A percentile compares a stretch with the other conserved stretches of the same genome.
phyloP scores from a whole-genome alignment of 2,797 vertebrate genomes.

The Mormyrops boulengeri region DNA sequence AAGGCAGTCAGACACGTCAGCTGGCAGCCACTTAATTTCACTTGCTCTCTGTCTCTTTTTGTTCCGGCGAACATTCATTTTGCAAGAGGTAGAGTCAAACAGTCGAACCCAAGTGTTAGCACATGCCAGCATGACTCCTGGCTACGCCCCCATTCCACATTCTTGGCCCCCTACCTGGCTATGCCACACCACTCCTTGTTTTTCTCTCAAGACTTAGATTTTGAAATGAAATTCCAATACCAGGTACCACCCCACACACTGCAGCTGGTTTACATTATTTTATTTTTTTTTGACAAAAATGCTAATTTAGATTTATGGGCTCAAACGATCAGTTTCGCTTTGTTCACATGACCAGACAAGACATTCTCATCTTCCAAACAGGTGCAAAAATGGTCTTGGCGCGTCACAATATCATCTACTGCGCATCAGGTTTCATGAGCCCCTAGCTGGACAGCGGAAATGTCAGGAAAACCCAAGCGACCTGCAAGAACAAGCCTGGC shows the following conservation, averaged over 20 bases:
- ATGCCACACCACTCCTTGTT: not conserved
- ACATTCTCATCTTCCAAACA: not conserved
- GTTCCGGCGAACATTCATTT: conserved; percentile 1
- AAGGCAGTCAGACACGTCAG: conserved; percentile 53
- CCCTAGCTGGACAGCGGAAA: not conserved
- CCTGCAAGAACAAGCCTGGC: not conserved
- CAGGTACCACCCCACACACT: not conserved
- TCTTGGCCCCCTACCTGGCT: not conserved
- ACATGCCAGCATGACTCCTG: not conserved
- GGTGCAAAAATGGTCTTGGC: not conserved
- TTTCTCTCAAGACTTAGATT: not conserved
- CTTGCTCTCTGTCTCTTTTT: conserved; percentile 38
- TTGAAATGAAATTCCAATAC: not conserved
- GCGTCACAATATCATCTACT: not conserved
- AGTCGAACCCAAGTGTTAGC: conserved; percentile 5
- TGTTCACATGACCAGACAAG: not conserved
- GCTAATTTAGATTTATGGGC: not conserved
- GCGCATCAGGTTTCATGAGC: not conserved
- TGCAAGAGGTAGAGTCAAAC: conserved; percentile 45
- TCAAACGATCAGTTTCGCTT: not conserved
- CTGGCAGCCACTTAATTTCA: conserved; percentile 54
- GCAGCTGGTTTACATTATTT: not conserved
- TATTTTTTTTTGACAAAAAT: not conserved
- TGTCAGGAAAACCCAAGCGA: not conserved
- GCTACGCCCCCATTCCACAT: not conserved